A percentile compares a stretch with the other conserved stretches of the same genome.
phyloP scores from a whole-genome alignment of 2,888 invertebrate species.

The Oscheius sp. region DNA sequence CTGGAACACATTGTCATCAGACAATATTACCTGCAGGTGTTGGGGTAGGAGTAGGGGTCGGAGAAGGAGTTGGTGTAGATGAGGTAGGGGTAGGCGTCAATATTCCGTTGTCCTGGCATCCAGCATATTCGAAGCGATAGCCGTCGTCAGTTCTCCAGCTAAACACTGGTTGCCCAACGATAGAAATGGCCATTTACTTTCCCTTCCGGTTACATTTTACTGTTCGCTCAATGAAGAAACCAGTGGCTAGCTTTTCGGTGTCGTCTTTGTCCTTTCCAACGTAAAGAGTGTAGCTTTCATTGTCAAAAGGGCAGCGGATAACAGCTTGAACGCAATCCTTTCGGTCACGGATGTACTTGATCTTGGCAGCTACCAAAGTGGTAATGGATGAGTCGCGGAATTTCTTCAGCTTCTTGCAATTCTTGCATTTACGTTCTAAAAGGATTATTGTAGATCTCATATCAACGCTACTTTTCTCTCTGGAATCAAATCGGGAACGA shows the following conservation, averaged over 20 bases:
- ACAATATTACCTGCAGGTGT: too few relatives aligned
- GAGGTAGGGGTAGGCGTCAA: too few relatives aligned
- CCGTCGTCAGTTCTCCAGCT: too few relatives aligned
- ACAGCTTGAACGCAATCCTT: not conserved
- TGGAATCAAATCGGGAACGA: not conserved
- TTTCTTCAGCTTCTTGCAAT: not conserved
- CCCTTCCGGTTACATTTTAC: slow-evolving; percentile 28
- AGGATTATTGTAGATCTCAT: too few relatives aligned
- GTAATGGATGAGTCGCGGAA: not conserved
- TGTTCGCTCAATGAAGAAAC: not conserved
- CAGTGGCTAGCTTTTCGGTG: not conserved
- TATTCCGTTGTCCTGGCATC: too few relatives aligned
- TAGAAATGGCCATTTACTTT: slow-evolving; percentile 28
- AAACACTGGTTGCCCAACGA: too few relatives aligned
- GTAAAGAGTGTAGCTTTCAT: not conserved
- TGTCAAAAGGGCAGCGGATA: slow-evolving; percentile 19
- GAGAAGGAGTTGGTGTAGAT: too few relatives aligned
- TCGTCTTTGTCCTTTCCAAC: not conserved
- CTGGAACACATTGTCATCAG: too few relatives aligned
- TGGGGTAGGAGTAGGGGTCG: too few relatives aligned
- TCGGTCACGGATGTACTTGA: not conserved
- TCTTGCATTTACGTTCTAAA: not conserved
- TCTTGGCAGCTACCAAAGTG: not conserved
- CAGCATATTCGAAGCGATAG: too few relatives aligned
- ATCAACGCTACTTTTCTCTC: too few relatives aligned